These are phyloP conservation scores for Hybognathus amarus DNA, from an alignment of 2,797 vertebrate genomes.

Conservation along the genomic window DNA sequence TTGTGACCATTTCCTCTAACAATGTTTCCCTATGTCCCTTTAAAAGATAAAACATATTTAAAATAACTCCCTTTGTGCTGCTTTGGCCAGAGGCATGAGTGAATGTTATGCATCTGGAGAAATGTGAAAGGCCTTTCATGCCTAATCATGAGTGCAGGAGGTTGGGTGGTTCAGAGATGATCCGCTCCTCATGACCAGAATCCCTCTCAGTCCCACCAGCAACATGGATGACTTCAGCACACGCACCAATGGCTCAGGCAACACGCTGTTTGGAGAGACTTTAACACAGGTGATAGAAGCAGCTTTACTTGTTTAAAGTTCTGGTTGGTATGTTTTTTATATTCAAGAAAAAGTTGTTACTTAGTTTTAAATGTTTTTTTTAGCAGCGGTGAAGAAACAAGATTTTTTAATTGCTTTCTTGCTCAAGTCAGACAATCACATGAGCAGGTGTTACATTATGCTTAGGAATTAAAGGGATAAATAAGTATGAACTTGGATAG, in stretches of 20 bases:
- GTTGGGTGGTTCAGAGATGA: constrained; percentile 45
- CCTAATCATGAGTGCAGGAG: constrained; percentile 39
- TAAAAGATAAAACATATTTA: background rate
- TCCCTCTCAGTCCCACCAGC: constrained; percentile 18
- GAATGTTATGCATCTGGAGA: background rate
- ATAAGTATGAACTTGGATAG: background rate
- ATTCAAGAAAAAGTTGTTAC: background rate
- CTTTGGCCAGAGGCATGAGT: background rate
- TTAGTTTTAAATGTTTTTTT: background rate
- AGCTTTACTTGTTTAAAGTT: background rate
- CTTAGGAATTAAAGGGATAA: background rate
- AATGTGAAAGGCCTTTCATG: background rate
- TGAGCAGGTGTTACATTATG: background rate
- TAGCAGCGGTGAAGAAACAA: background rate
- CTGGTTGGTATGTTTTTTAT: background rate
- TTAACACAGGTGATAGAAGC: constrained; percentile 75
- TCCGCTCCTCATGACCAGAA: constrained; percentile 54
- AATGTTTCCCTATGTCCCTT: background rate
- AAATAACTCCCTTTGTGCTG: background rate
- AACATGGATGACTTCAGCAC: constrained; percentile 78
- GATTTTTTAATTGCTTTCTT: background rate
- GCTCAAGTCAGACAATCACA: background rate
- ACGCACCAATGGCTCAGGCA: constrained; percentile 79
- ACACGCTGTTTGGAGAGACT: constrained; percentile 81
- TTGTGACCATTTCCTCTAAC: background rate